phyloP scores from a whole-genome alignment of 2,888 invertebrate species.

The Aphodius sticticus region DNA sequence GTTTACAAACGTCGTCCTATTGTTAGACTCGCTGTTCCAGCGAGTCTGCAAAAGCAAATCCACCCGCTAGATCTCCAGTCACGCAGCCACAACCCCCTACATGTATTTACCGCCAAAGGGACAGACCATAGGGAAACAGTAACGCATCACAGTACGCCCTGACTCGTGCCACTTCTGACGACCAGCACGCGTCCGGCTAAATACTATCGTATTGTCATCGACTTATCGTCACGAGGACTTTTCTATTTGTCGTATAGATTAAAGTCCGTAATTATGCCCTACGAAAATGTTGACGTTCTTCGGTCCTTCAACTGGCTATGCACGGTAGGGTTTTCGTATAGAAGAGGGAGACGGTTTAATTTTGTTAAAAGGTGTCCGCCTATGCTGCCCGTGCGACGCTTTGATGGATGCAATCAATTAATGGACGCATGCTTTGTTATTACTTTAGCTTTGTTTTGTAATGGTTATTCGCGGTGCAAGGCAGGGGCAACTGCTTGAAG shows the following conservation, averaged over 20 bases:
- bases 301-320: background rate
- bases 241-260: conserved; percentile 22
- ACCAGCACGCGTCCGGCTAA: conserved; percentile 41
- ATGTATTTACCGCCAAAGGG: background rate
- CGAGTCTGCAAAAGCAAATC: conserved; percentile 43
- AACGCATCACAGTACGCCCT: background rate
- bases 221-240: conserved; percentile 22
- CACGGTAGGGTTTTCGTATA: background rate
- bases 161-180: conserved; percentile 23
- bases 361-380: conserved; percentile 4
- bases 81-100: conserved; percentile 36
- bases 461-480: background rate
- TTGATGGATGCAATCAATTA: background rate
- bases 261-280: conserved; percentile 6
- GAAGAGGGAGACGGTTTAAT: background rate
- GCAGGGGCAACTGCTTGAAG: too few relatives aligned
- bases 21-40: conserved; percentile 35
- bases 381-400: background rate
- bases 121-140: background rate
- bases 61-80: conserved; percentile 38
- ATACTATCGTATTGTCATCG: conserved; percentile 41
- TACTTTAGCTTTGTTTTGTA: background rate
- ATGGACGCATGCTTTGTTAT: background rate
- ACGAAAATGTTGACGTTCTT: background rate
- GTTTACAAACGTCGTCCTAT: conserved; percentile 10